Percentiles rank a stretch among this genome's conserved stretches.
phyloP scores from a whole-genome alignment of 2,888 invertebrate species.

The Watsonalla binaria region DNA sequence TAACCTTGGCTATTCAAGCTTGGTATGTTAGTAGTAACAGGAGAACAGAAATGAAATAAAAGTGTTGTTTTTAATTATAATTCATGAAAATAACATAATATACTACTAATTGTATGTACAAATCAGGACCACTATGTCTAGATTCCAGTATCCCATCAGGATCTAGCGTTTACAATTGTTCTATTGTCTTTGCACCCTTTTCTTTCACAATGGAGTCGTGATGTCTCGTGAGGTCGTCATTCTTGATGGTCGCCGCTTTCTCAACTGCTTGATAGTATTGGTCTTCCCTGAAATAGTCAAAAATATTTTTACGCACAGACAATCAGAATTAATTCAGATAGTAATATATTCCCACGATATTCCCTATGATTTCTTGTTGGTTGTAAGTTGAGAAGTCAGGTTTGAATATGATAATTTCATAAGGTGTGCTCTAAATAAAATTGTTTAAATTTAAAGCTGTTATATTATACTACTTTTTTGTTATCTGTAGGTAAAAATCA shows the following conservation, averaged over 20 bases:
- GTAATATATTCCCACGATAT: not conserved
- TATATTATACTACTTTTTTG: no score
- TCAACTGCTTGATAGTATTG: constrained; percentile 53
- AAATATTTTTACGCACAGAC: not conserved
- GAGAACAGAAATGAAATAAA: no score
- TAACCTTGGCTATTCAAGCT: no score
- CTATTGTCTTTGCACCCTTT: constrained; percentile 39
- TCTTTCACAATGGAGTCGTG: constrained; percentile 45
- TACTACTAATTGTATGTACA: not conserved
- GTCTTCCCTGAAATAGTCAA: constrained; percentile 42
- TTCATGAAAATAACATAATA: not conserved
- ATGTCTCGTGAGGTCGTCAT: constrained; percentile 49
- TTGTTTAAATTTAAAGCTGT: no score
- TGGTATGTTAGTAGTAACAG: no score
- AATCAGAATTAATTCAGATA: no score
- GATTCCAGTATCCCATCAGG: not conserved
- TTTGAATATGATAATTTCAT: no score
- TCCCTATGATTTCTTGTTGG: no score
- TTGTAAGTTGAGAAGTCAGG: no score
- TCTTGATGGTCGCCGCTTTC: constrained; percentile 48
- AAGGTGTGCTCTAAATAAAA: no score
- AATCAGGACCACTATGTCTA: no score
- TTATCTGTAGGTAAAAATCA: no score
- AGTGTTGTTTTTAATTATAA: not conserved
- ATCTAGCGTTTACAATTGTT: constrained; percentile 20